Evolutionary conservation across 2,888 invertebrate genomes (phyloP), one percentile per base, ranked within the genome.

Genomic region (Zaprionus bogoriensis): DNA sequence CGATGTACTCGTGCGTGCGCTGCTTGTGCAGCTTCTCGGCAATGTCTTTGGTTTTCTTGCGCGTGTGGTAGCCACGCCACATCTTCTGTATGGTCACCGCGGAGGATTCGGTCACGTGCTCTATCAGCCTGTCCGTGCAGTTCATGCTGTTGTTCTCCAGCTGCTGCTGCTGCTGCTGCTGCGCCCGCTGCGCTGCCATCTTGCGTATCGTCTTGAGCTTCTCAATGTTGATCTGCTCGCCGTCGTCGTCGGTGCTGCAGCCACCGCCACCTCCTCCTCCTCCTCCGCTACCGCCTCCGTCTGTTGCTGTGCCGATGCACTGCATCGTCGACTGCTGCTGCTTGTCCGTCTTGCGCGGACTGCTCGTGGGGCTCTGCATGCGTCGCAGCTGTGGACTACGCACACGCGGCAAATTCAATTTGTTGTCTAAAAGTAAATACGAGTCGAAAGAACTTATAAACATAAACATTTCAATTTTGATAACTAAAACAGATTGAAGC

Each of bases 71-170:
- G 0, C 97, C 97, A 20, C 96, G 92, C 97, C 97, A 97, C 91
- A 95, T 93, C 90, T 95, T 95, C 91, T 97, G 97, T 87, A 97
- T 97, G 22, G 94, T 94, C 27, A 95, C 93, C 0, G 96, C 97
- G 0, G 97, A 93, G 0, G 88, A 87, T 75, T 92, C 92, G 0
- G 90, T 89, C 42, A 86, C 77, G 32, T 87, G 77, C 41, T 84
- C 82, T 53, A 72, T 83, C 32, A 86, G 50, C 0, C 81, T 70
- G 39, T 80, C 81, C 17, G 66, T 19, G 14, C 75, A 80, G 25
- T 66, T 74, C 6, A 67, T 54, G 51, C 54, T 73, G 27, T 65
- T 80, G 55, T 87, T 89, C 45, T 90, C 88, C 70, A 87, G 77
- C 28, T 78, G 73, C 17, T 90, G 91, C 76, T 93, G 92, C 27